A percentile compares a stretch with the other conserved stretches of the same genome.
Evolutionary conservation across 2,113 vertebrate species (phyloP).

Genomic region (Neodon shergylaensis): DNA sequence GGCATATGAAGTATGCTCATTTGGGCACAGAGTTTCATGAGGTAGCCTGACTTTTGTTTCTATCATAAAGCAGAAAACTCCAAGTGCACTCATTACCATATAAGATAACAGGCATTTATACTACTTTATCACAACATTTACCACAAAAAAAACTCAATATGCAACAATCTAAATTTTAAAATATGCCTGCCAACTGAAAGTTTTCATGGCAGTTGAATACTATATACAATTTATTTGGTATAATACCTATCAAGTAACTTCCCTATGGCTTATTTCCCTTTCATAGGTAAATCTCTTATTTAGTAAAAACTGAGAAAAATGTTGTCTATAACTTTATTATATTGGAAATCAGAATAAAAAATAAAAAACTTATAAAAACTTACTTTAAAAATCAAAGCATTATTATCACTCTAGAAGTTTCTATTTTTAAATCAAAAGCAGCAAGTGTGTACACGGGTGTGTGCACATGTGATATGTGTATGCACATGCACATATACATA

Average conservation of each 20-base stretch:
- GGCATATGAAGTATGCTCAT: not conserved
- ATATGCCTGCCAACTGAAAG: not conserved
- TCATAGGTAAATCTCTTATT: not conserved
- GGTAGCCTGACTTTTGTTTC: not conserved
- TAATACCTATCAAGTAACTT: not conserved
- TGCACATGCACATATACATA: not conserved
- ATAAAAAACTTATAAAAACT: not conserved
- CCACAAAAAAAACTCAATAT: constrained; percentile 18
- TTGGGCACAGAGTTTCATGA: not conserved
- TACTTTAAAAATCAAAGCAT: constrained; percentile 39
- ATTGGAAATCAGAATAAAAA: constrained; percentile 21
- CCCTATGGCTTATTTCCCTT: not conserved
- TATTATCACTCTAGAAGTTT: constrained; percentile 27
- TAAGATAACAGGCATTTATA: not conserved
- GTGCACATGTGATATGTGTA: not conserved
- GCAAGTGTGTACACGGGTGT: not conserved
- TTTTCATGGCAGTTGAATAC: not conserved
- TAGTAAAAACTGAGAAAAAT: constrained; percentile 15
- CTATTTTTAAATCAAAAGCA: constrained; percentile 39
- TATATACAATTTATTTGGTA: not conserved
- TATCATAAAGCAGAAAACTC: not conserved
- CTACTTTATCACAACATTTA: not conserved
- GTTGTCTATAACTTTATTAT: constrained; percentile 29
- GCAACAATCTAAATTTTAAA: constrained; percentile 19
- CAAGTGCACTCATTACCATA: not conserved